Evolutionary conservation across 2,888 invertebrate genomes (phyloP), one percentile per base, ranked within the genome.

Genomic region (Drosophila peninsularis): DNA sequence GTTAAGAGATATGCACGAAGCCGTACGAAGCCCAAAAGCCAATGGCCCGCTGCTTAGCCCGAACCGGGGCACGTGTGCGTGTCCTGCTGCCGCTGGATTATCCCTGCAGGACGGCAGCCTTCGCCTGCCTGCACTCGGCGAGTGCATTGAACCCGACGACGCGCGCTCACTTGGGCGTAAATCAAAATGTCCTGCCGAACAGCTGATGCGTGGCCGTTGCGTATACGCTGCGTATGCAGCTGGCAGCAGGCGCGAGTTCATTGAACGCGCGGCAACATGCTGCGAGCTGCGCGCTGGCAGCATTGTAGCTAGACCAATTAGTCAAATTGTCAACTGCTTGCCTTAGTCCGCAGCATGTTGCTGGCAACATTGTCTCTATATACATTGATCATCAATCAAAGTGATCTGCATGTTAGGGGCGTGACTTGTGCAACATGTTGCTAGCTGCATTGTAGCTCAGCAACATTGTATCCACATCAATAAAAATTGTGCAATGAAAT

Each of bases 21-120:
- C 84, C 89, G 67, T 86, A 89, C 89, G 83, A 86, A 79, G 77
- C 70, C 76, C 86, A 75, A 75, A 82, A 71, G 88, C 77, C 89
- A 86, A 78, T 86, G 90, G 83, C 88, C 90, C 63, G 67, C 61
- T 62, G 41, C 55, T 64, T 62, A 42, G 71, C 70, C 58, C 47
- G 70, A 45, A 41, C 47, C 50, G 87, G 82, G 86, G 82, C 87
- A 78, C 80, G 80, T 80, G 84, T 65, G 69, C 50, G 67, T 45
- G 67, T 66, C 64, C 53, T 54, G 64, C 64, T 52, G 55, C 60
- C 62, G 55, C 62, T 88, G 82, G 89, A 89, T 89, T 82, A 82
- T 82, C 82, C 80, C 89, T 84, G 70, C 75, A 75, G 80, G 80
- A 75, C 77, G 36, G 5, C 17, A 17, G 37, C n/a, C 37, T 37